Conservation (phyloP, 2,113 vertebrate species). For the Ammodytes marinus region DNA sequence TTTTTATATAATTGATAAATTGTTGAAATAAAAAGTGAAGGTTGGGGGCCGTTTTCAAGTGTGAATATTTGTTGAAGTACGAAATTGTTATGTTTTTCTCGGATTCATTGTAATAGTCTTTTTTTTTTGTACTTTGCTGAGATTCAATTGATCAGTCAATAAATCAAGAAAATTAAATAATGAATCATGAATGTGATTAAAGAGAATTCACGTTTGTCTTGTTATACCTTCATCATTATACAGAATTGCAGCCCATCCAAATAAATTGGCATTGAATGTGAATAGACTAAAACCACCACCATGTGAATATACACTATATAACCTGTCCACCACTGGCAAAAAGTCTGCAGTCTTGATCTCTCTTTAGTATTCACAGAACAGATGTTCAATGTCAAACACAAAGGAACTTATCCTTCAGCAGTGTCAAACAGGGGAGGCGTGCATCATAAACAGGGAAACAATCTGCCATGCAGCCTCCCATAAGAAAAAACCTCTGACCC, state of each 20-base stretch:
- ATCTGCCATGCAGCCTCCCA: slow-evolving; percentile 49
- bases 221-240: neutral
- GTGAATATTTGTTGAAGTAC: neutral
- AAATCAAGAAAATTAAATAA: neutral
- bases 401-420: slow-evolving; percentile 44
- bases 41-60: neutral
- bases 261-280: neutral
- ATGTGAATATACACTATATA: neutral
- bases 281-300: neutral
- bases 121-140: neutral
- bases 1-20: neutral
- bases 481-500: slow-evolving; percentile 64
- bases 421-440: slow-evolving; percentile 38
- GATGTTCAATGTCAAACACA: slow-evolving; percentile 60
- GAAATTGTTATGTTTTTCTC: too few relatives aligned
- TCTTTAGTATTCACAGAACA: slow-evolving; percentile 31
- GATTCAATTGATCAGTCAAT: neutral
- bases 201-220: neutral
- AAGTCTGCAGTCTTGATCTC: slow-evolving; percentile 23
- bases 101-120: too few relatives aligned
- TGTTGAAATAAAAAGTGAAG: too few relatives aligned
- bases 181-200: neutral
- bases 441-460: slow-evolving; percentile 60
- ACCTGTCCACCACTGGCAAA: neutral
- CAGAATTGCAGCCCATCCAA: neutral